phyloP scores from a whole-genome alignment of 2,888 invertebrate species.

The Acanthosoma haemorrhoidale region DNA sequence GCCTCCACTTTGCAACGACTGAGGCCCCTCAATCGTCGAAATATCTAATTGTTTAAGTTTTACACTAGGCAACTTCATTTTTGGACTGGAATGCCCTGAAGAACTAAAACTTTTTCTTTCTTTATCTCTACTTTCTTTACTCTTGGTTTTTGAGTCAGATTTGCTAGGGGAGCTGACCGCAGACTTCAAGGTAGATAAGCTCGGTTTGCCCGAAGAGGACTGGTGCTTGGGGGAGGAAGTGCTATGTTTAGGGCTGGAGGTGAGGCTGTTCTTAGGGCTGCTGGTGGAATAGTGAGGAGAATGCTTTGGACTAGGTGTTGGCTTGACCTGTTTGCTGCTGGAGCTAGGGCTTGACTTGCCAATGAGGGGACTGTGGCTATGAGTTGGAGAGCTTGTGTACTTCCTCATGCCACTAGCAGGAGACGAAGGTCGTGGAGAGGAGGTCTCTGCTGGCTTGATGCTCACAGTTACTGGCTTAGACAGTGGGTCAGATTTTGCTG shows the following conservation, averaged over 20 bases:
- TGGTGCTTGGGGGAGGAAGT: conserved; percentile 69
- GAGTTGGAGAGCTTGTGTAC: conserved; percentile 68
- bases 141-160: conserved; percentile 46
- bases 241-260: conserved; percentile 38
- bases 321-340: conserved; percentile 36
- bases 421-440: conserved; percentile 51
- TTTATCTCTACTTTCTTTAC: conserved; percentile 53
- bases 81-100: conserved; percentile 57
- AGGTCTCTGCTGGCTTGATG: conserved; percentile 61
- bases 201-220: conserved; percentile 60
- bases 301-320: conserved; percentile 38
- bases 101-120: conserved; percentile 46
- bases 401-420: conserved; percentile 62
- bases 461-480: conserved; percentile 68
- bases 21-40: conserved; percentile 43
- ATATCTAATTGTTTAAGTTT: conserved; percentile 65
- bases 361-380: conserved; percentile 42
- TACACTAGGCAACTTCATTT: conserved; percentile 53
- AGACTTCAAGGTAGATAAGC: conserved; percentile 80
- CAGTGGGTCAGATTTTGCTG: conserved; percentile 62
- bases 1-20: conserved; percentile 39
- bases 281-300: conserved; percentile 39
- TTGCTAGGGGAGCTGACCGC: conserved; percentile 62
- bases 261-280: conserved; percentile 41
- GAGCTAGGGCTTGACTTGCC: conserved; percentile 39